Conservation (phyloP, 2,888 invertebrate genomes). For the Cosmopolites sordidus region DNA sequence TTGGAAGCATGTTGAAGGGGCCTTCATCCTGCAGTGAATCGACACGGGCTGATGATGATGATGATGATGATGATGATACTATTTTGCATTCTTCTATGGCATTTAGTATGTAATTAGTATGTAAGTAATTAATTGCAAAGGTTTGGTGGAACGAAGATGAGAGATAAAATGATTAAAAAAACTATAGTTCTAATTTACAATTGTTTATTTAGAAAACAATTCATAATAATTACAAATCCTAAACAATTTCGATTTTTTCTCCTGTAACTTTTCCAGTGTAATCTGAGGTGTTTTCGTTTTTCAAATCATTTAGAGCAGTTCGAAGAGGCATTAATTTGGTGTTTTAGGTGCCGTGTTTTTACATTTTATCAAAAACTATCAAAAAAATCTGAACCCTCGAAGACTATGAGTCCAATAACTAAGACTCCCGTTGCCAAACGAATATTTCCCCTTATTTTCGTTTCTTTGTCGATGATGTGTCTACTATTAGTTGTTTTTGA, state of each 20-base stretch:
- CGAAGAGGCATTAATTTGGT: conserved; percentile 34
- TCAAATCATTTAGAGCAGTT: conserved; percentile 37
- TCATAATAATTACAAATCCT: no score
- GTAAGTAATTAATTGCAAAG: no score
- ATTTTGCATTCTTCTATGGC: no score
- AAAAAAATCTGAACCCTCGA: conserved; percentile 35
- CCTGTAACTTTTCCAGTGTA: conserved; percentile 34
- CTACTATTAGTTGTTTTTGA: conserved; percentile 9
- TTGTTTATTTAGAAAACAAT: no score
- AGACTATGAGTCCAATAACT: conserved; percentile 32
- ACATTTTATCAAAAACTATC: conserved; percentile 36
- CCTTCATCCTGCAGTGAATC: no score
- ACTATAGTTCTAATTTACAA: neutral
- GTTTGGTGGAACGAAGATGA: no score
- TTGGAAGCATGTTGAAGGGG: no score
- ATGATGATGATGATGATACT: no score
- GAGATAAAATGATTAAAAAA: no score
- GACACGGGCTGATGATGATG: no score
- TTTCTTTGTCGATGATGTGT: conserved; percentile 9
- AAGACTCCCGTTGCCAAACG: conserved; percentile 37
- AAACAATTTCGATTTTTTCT: neutral
- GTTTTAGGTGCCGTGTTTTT: conserved; percentile 41
- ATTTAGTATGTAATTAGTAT: no score
- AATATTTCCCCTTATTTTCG: conserved; percentile 29
- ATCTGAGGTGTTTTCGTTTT: conserved; percentile 32